phyloP scores from a whole-genome alignment of 2,113 vertebrate genomes.

The Riparia riparia region DNA sequence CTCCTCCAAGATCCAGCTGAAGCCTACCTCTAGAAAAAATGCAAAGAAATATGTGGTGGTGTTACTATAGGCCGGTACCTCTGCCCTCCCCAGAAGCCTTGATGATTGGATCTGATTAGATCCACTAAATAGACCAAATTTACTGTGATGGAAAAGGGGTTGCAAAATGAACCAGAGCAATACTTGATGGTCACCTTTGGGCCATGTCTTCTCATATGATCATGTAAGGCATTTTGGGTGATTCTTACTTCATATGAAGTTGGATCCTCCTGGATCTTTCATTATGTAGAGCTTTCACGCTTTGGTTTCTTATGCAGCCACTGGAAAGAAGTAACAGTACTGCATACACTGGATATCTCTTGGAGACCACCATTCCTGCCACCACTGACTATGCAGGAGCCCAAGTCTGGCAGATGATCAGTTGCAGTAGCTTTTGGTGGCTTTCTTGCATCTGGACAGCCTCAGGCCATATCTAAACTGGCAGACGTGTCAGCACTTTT shows the following conservation, averaged over 20 bases:
- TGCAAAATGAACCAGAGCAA: neutral
- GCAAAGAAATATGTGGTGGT: neutral
- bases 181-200: neutral
- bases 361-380: neutral
- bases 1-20: neutral
- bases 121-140: neutral
- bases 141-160: neutral
- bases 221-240: neutral
- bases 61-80: neutral
- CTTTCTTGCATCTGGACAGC: constrained; percentile 1
- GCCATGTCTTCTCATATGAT: neutral
- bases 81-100: neutral
- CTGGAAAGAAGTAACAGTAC: neutral
- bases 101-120: neutral
- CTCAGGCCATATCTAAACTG: neutral
- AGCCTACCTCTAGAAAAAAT: neutral
- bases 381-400: neutral
- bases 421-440: neutral
- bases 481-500: neutral
- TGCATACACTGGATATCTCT: neutral
- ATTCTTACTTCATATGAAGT: neutral
- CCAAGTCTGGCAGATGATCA: neutral
- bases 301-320: neutral
- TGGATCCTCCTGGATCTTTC: neutral
- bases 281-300: neutral